Percentiles rank a stretch among this genome's conserved stretches.
These are phyloP conservation scores for Oceanodroma leucorhoa DNA, from an alignment of 2,797 vertebrate genomes.

Conservation along the genomic window DNA sequence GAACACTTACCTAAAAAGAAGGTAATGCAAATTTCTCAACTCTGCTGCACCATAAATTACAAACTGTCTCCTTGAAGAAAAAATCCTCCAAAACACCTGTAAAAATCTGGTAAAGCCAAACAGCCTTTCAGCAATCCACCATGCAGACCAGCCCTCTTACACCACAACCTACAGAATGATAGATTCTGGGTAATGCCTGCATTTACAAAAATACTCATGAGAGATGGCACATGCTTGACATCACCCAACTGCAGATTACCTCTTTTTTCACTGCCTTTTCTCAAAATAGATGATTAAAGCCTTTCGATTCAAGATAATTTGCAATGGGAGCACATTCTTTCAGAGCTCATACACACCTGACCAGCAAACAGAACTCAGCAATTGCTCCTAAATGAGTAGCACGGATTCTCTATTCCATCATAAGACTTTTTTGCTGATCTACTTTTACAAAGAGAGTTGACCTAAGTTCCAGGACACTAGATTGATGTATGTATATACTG, in stretches of 20 bases:
- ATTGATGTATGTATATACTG: rapidly evolving
- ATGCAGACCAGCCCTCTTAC: not conserved
- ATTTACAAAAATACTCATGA: not conserved
- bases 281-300: not conserved
- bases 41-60: not conserved
- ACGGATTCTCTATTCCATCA: not conserved
- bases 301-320: not conserved
- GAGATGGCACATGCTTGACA: not conserved
- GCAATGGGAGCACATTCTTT: not conserved
- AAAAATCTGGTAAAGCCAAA: not conserved
- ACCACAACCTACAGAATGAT: not conserved
- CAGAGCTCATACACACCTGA: not conserved
- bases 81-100: not conserved
- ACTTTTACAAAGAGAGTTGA: not conserved
- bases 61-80: not conserved
- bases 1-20: not conserved
- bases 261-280: not conserved
- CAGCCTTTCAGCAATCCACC: not conserved
- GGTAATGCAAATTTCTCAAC: not conserved
- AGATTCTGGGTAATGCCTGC: not conserved
- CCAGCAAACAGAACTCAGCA: not conserved
- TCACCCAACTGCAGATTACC: not conserved
- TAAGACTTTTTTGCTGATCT: not conserved
- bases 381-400: not conserved
- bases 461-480: not conserved